Conservation (phyloP, 2,888 invertebrate species). For the Cataglyphis livida region DNA sequence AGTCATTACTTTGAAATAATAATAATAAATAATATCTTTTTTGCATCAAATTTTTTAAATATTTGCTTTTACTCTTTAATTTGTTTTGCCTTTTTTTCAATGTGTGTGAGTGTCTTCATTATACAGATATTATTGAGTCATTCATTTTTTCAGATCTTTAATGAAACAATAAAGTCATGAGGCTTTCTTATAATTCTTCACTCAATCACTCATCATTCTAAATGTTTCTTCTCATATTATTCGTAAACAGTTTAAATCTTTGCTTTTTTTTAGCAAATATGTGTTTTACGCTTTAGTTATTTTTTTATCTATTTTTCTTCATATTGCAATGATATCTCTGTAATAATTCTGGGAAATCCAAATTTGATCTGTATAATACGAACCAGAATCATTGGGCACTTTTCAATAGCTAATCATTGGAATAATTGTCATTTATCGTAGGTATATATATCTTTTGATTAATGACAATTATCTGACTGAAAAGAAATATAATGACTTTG, state of each 20-base stretch:
- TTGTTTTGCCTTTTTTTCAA: not conserved
- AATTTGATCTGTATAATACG: not conserved
- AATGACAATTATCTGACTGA: not conserved
- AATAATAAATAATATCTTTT: conserved; percentile 20
- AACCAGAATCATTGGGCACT: not conserved
- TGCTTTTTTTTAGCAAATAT: conserved; percentile 16
- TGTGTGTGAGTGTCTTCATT: not conserved
- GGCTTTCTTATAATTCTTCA: not conserved
- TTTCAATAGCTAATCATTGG: not conserved
- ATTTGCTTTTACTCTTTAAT: not conserved
- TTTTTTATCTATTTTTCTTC: not conserved
- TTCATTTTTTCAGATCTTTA: not conserved
- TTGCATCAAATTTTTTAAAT: not conserved
- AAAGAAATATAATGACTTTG: not conserved
- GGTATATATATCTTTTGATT: not conserved
- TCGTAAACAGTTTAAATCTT: not conserved
- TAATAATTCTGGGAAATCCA: not conserved
- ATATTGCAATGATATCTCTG: not conserved
- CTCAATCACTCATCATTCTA: not conserved
- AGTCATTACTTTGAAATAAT: not conserved
- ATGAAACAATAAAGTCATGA: conserved; percentile 9
- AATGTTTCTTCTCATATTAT: not conserved
- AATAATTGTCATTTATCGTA: not conserved
- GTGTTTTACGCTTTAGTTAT: not conserved
- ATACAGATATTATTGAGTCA: not conserved